Base-by-base conservation (phyloP, 1,140 invertebrate species). In the Drosophila hydei region DNA sequence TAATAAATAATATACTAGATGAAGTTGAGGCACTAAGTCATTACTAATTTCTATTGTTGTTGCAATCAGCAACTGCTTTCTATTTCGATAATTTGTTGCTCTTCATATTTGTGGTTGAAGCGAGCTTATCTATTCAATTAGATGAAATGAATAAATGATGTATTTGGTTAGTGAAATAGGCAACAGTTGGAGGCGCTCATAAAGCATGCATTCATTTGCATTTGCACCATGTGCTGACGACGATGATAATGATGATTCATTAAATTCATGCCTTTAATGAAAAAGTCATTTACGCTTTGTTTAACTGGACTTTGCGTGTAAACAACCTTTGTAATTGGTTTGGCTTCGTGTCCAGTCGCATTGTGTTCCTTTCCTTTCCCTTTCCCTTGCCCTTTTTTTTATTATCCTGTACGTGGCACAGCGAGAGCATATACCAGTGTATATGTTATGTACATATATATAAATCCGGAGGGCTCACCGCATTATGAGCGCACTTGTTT, bases 281-380 rank as follows among this genome's bases (percentile, higher is more conserved):
- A 65, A 51, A 58, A 71, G 48, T 70, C 16, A 70, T 63, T 47
- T 70, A 25, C 51, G 59, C 42, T 65, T 51, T 71, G 68, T 75
- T 72, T 78, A 78, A 78, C 54, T 59, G 58, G 30, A 45, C 63
- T 64, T 84, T 85, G 79, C 79, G 79, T 84, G 80, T 80, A 84
- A 84, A 84, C 64, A 84, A 80, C 65, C 64, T 62, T 67, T 84
- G 64, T 85, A 84, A 84, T 84, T 84, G 76, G 76, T 73, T 77
- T 72, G 55, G 73, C 58, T 61, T 85, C 80, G 78, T 84, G 80
- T 84, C 79, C 81, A 85, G 75, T 60, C 61, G 38, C 65, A 74
- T 76, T 77, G 56, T 67, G 27, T 27, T 55, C 11, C n/a, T 36
- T 64, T 21, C 8, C 27, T 30, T 30, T 54, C n/a, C 43, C 30